phyloP scores from a whole-genome alignment of 53 echinoderm and acorn worm genomes.

The Mesocentrotus franciscanus region DNA sequence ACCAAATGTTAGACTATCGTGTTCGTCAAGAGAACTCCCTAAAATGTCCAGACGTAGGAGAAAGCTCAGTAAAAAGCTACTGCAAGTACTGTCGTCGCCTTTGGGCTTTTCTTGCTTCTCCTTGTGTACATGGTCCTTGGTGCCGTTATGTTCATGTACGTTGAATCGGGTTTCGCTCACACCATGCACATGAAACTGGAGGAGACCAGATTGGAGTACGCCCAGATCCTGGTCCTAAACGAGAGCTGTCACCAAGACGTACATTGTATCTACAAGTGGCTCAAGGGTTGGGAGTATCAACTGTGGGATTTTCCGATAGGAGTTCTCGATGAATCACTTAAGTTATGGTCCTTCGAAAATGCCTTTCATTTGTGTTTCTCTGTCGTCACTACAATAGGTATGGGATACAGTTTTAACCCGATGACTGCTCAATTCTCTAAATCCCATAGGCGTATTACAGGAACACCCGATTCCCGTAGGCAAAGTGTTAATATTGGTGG shows the following conservation, averaged over 20 bases:
- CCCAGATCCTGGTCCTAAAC: not conserved
- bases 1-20: too few species aligned
- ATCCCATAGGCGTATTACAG: too few species aligned
- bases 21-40: not conserved
- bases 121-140: constrained; percentile 78
- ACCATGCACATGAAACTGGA: not conserved
- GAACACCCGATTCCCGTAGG: too few species aligned
- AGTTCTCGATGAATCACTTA: constrained; percentile 45
- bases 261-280: not conserved
- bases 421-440: not conserved
- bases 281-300: not conserved
- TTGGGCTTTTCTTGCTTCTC: constrained; percentile 79
- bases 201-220: not conserved
- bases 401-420: not conserved
- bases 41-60: constrained; percentile 26
- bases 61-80: constrained; percentile 55
- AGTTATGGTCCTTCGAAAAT: constrained; percentile 77
- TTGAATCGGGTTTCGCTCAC: constrained; percentile 66
- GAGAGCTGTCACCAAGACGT: constrained; percentile 14
- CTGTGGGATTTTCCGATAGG: constrained; percentile 64
- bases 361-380: constrained; percentile 85
- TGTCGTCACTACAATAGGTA: constrained; percentile 85
- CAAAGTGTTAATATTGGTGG: not conserved
- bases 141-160: constrained; percentile 73
- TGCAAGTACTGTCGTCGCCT: constrained; percentile 72